phyloP scores from a whole-genome alignment of 2,888 invertebrate genomes.

The Sipha maydis region DNA sequence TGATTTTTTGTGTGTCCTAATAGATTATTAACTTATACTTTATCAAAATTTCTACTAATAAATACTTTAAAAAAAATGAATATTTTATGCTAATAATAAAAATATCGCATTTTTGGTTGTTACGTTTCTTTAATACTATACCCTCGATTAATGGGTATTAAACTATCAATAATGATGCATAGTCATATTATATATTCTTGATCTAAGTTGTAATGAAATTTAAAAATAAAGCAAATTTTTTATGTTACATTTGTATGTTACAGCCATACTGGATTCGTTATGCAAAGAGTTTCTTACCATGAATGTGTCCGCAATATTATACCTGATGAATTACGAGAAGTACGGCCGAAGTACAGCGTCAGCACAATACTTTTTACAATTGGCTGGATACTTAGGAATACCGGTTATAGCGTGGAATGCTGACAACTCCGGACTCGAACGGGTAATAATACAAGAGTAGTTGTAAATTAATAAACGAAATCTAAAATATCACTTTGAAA shows the following conservation, averaged over 20 bases:
- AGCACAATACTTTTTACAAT: constrained; percentile 91
- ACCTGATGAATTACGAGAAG: constrained; percentile 94
- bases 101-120: no score
- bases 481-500: not conserved
- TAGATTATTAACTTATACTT: no score
- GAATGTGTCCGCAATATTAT: constrained; percentile 91
- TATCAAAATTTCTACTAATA: no score
- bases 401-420: constrained; percentile 98
- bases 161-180: not conserved
- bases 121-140: no score
- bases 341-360: constrained; percentile 93
- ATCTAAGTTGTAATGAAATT: not conserved
- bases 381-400: constrained; percentile 93
- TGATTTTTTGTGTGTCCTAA: no score
- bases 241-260: constrained; percentile 66
- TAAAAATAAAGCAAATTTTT: not conserved
- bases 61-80: no score
- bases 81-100: no score
- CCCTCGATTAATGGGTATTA: not conserved
- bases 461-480: not conserved
- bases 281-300: constrained; percentile 89
- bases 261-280: constrained; percentile 88
- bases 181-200: not conserved
- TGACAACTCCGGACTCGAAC: constrained; percentile 89
- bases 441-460: constrained; percentile 65